Evolutionary conservation across 2,888 invertebrate species (phyloP).

Genomic region (Dryomyza anilis): DNA sequence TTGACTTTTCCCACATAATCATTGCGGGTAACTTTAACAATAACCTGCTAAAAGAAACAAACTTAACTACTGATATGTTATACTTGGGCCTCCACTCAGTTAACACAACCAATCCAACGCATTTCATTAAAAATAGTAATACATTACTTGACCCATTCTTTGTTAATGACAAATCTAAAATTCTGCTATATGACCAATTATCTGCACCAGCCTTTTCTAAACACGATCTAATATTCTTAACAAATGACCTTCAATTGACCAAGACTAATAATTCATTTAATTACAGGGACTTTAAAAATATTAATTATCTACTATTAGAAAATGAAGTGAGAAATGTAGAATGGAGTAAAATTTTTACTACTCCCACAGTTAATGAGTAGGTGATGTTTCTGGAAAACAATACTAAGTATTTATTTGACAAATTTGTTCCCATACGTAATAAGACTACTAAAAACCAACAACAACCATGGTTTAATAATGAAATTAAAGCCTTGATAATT

Average conservation of each 20-base stretch:
- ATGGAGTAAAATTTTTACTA: no score
- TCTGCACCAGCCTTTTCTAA: not conserved
- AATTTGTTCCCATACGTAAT: no score
- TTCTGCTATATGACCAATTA: not conserved
- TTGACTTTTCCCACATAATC: not conserved
- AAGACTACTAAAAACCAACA: no score
- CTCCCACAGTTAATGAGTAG: no score
- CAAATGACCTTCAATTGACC: not conserved
- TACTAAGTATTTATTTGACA: no score
- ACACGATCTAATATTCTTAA: constrained; percentile 2
- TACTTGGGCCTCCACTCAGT: not conserved
- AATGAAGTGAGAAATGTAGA: no score
- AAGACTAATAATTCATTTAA: not conserved
- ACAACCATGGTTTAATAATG: no score
- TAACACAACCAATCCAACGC: not conserved
- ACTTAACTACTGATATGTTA: not conserved
- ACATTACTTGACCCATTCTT: not conserved
- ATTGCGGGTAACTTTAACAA: not conserved
- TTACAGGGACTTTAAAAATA: no score
- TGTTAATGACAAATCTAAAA: constrained; percentile 4
- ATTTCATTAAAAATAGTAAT: not conserved
- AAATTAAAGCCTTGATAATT: no score
- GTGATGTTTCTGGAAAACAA: no score
- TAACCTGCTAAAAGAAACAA: not conserved
- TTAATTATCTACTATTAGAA: no score